These are phyloP conservation scores for Neoscelio sp. DNA, from an alignment of 2,888 invertebrate genomes.

Conservation along the genomic window DNA sequence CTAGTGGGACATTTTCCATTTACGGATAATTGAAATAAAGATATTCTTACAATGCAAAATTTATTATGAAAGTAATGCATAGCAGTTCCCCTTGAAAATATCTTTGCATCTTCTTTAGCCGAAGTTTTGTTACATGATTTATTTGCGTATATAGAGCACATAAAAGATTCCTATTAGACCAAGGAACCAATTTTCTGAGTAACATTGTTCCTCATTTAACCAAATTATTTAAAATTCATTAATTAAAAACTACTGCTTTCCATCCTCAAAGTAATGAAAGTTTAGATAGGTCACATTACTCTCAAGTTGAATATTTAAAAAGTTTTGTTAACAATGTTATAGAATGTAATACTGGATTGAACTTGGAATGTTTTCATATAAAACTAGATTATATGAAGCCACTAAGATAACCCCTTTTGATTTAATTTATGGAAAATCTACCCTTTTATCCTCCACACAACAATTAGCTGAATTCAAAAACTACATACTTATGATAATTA, in stretches of 20 bases:
- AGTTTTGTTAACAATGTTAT: neutral
- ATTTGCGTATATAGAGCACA: neutral
- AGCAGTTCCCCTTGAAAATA: neutral
- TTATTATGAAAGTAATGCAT: constrained; percentile 19
- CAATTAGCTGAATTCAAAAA: neutral
- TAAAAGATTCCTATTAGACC: constrained; percentile 5
- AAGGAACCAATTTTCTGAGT: no score
- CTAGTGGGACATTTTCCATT: no score
- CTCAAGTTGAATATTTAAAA: neutral
- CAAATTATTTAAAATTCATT: no score
- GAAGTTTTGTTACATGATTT: neutral
- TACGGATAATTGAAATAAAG: no score
- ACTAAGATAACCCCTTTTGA: constrained; percentile 9
- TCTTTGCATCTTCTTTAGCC: neutral
- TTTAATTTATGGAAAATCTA: neutral
- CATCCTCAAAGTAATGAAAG: no score
- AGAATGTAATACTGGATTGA: constrained; percentile 20
- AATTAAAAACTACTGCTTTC: no score
- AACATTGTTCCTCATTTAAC: no score
- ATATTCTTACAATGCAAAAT: constrained; percentile 58
- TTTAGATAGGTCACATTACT: no score
- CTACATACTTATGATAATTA: constrained; percentile 27
- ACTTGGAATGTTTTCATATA: neutral
- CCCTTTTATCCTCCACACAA: neutral
- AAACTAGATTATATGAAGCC: neutral